These are phyloP conservation scores for Maniola hyperantus DNA, from an alignment of 2,888 invertebrate species.

Conservation along the genomic window DNA sequence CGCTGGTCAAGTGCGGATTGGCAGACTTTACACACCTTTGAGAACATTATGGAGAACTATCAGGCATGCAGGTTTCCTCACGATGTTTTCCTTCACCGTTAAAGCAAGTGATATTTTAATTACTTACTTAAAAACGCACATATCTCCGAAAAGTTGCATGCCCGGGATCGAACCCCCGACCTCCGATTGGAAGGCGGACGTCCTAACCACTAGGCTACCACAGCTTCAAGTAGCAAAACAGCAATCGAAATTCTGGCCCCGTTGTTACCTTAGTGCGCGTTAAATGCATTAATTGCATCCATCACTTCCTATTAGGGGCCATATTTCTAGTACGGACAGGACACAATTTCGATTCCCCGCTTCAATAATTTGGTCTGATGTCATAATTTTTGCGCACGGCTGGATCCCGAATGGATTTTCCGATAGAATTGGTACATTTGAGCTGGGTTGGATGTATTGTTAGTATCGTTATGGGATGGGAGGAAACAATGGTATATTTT, in stretches of 20 bases:
- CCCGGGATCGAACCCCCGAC: too few species aligned
- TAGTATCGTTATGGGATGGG: conserved; percentile 56
- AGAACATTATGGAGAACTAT: too few species aligned
- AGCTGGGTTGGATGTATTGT: conserved; percentile 45
- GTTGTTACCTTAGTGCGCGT: conserved; percentile 14
- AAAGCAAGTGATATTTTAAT: too few species aligned
- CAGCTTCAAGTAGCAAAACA: background rate
- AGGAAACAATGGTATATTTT: conserved; percentile 61
- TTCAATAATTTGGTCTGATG: conserved; percentile 73
- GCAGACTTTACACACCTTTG: too few species aligned
- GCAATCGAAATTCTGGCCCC: conserved; percentile 9
- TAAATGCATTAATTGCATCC: conserved; percentile 27
- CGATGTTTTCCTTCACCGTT: too few species aligned
- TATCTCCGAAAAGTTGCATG: too few species aligned
- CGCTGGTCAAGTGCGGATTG: too few species aligned
- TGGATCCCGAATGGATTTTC: conserved; percentile 72
- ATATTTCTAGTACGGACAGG: conserved; percentile 36
- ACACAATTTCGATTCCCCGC: conserved; percentile 43
- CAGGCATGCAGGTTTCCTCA: too few species aligned
- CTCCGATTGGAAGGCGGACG: too few species aligned
- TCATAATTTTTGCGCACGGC: conserved; percentile 74
- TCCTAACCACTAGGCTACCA: too few species aligned
- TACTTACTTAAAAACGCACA: too few species aligned
- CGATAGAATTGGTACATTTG: conserved; percentile 72
- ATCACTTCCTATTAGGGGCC: conserved; percentile 29